phyloP scores from a whole-genome alignment of 2,113 vertebrate species.

The Myrmecophaga tridactyla region DNA sequence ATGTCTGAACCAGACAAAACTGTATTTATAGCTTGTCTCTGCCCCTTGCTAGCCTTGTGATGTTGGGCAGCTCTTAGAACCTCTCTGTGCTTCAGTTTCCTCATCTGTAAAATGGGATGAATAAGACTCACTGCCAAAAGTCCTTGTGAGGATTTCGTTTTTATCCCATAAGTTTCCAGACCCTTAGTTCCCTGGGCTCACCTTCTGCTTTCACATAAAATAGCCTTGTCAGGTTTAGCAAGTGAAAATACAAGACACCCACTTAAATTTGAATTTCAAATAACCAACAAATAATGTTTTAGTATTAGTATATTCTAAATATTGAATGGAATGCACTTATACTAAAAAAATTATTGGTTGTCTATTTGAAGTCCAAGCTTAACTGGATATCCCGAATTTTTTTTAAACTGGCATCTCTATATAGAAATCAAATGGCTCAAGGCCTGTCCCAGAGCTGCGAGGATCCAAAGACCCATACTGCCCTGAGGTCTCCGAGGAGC shows the following conservation, averaged over 20 bases:
- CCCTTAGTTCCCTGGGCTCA: neutral
- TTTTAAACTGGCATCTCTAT: neutral
- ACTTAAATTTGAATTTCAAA: neutral
- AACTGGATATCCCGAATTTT: neutral
- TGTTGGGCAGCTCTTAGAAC: neutral
- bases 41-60: neutral
- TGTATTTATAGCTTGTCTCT: neutral
- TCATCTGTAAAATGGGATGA: neutral
- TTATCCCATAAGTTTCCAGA: neutral
- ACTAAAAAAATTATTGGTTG: neutral
- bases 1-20: neutral
- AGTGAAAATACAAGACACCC: neutral
- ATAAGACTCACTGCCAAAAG: neutral
- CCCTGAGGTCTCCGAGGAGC: neutral
- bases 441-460: fast-evolving
- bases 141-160: neutral
- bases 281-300: neutral
- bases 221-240: neutral
- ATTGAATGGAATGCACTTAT: neutral
- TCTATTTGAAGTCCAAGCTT: conserved; percentile 10
- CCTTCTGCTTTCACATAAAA: neutral
- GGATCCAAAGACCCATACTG: fast-evolving
- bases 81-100: neutral
- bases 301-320: neutral
- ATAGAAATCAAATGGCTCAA: neutral